A percentile compares a stretch with the other conserved stretches of the same genome.
These are phyloP conservation scores for Punctoribates punctum DNA, from an alignment of 2,888 invertebrate genomes.

Conservation along the genomic window DNA sequence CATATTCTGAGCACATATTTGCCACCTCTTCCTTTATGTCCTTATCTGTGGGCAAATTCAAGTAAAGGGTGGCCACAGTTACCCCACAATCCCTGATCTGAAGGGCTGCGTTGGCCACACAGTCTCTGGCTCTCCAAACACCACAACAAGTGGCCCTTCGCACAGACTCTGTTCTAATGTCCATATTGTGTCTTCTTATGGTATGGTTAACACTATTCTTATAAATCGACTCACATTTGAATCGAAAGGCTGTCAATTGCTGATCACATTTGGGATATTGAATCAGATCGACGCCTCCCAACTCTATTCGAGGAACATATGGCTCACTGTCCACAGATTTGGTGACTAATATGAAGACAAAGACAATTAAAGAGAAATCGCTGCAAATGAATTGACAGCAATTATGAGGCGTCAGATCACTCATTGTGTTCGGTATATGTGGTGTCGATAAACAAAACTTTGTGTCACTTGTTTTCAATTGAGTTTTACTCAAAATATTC, in stretches of 20 bases:
- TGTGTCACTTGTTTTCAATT: background rate
- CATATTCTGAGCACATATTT: conserved; percentile 25
- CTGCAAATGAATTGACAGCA: background rate
- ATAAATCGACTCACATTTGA: background rate
- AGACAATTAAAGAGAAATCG: background rate
- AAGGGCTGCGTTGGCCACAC: conserved; percentile 16
- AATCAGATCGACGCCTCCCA: conserved; percentile 7
- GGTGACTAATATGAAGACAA: background rate
- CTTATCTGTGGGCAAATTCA: background rate
- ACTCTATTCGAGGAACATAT: background rate
- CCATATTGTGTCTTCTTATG: background rate
- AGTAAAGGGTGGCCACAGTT: background rate
- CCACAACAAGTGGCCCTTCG: conserved; percentile 14
- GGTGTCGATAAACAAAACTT: background rate
- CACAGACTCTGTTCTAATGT: background rate
- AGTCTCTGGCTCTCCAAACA: conserved; percentile 18
- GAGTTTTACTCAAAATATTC: background rate
- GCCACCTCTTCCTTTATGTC: background rate
- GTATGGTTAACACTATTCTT: background rate
- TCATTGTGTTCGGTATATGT: background rate
- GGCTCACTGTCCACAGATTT: background rate
- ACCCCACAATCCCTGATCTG: background rate
- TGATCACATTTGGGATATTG: background rate
- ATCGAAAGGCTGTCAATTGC: background rate
- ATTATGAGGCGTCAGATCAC: background rate